phyloP scores from a whole-genome alignment of 2,888 invertebrate species.

The Entomobrya multifasciata region DNA sequence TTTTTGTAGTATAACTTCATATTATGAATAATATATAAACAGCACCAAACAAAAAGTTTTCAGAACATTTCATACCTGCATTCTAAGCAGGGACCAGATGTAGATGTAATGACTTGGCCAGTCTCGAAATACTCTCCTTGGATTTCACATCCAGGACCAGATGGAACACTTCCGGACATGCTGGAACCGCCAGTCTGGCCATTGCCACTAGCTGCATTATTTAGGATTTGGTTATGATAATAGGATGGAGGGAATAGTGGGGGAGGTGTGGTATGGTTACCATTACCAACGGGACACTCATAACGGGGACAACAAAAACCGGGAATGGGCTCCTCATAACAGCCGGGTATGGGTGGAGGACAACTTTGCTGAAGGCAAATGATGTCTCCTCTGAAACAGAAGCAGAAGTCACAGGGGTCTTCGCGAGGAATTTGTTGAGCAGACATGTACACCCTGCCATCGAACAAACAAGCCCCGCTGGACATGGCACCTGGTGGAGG shows the following conservation, averaged over 20 bases:
- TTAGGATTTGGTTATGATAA: constrained; percentile 78
- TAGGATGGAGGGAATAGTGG: constrained; percentile 87
- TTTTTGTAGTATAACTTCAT: not conserved
- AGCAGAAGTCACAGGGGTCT: constrained; percentile 97
- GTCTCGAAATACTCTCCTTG: constrained; percentile 92
- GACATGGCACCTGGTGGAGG: constrained; percentile 85
- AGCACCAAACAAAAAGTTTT: not conserved
- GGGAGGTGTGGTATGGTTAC: constrained; percentile 90
- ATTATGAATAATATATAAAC: constrained; percentile 2
- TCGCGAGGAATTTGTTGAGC: constrained; percentile 97
- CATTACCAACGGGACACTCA: constrained; percentile 95
- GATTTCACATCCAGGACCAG: constrained; percentile 91
- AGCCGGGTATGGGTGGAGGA: constrained; percentile 94
- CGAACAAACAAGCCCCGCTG: constrained; percentile 94
- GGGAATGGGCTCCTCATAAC: constrained; percentile 94
- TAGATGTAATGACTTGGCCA: constrained; percentile 91
- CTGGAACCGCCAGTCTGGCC: constrained; percentile 49
- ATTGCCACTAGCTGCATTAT: constrained; percentile 67
- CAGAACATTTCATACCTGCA: constrained; percentile 88
- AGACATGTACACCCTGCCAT: constrained; percentile 95
- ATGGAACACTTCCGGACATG: constrained; percentile 89
- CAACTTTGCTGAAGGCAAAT: constrained; percentile 97
- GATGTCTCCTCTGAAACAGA: constrained; percentile 97
- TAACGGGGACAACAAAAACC: constrained; percentile 97
- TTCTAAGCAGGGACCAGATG: constrained; percentile 95